Conservation (phyloP, 1,140 invertebrate genomes). For the Bombus confusus region DNA sequence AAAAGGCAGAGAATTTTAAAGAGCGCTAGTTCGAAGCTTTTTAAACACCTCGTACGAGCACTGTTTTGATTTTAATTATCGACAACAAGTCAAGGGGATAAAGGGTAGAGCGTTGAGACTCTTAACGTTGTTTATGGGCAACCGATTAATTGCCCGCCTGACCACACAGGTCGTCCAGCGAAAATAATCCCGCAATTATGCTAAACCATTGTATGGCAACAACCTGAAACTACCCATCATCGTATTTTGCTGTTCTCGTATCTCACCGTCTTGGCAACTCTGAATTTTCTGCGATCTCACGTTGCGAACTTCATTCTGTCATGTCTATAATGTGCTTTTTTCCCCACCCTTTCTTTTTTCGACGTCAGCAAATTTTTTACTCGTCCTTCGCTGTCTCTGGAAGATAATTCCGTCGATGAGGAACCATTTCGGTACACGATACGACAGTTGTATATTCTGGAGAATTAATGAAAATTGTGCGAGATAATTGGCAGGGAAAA, state of each 20-base stretch:
- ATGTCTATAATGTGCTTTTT: slow-evolving; percentile 20
- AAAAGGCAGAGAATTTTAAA: not conserved
- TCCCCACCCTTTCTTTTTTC: not conserved
- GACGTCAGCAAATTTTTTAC: not conserved
- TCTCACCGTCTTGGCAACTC: not conserved
- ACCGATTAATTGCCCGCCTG: slow-evolving; percentile 55
- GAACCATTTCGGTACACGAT: not conserved
- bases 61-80: not conserved
- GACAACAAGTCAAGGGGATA: not conserved
- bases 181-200: slow-evolving; percentile 67
- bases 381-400: not conserved
- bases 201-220: slow-evolving; percentile 49
- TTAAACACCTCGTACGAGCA: not conserved
- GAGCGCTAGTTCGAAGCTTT: not conserved
- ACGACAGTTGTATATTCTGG: not conserved
- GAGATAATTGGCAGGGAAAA: too few species aligned
- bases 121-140: slow-evolving; percentile 19
- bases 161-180: slow-evolving; percentile 42
- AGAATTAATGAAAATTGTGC: too few species aligned
- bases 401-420: not conserved
- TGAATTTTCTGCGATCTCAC: slow-evolving; percentile 52
- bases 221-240: slow-evolving; percentile 30
- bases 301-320: slow-evolving; percentile 43
- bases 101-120: not conserved
- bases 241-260: slow-evolving; percentile 22